Base-by-base conservation (phyloP, 2,888 invertebrate species). In the Galeopsomyia nigrocyanea region DNA sequence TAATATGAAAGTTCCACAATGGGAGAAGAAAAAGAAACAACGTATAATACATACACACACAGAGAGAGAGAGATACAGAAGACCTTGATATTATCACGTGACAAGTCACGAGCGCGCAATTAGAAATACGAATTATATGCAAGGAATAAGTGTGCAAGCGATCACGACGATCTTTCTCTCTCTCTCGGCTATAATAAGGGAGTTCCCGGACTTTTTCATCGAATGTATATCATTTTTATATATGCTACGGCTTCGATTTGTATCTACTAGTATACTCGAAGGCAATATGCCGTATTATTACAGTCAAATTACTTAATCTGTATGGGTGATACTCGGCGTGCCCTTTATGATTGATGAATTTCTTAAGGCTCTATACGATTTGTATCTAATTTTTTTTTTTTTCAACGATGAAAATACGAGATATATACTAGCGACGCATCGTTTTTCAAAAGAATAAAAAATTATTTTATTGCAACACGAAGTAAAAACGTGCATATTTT, bases 71-170 rank as follows among this genome's bases (percentile, higher is more conserved):
- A 60, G 62, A 21, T 57, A 75, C 72, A 56, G 75, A 72, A 72
- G 75, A 72, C 69, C 72, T 75, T 75, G 75, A 75, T 75, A 67
- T 75, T 75, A 75, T 75, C 75, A 75, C 67, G 75, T 72, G 75
- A 75, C 75, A 75, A 70, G 75, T 75, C 75, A 75, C 75, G 75
- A 75, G 50, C 46, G n/a, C 14, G 60, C 72, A 75, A 75, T 75
- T 75, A 75, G 72, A 72, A 39, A 70, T 75, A 72, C 63, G 69
- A 67, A 75, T 75, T 69, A 75, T 72, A 67, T 58, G 51, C 39
- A 39, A 3, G 13, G 39, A 39, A 39, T 60, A 53, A 56, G 57
- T 26, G 21, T 61, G 60, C n/a, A n/a, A n/a, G 67, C 63, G 67
- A 70, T 74, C 70, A 19, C 58, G 63, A 57, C 39, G 57, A 49